Evolutionary conservation across 2,113 vertebrate species (phyloP).

Genomic region (Hyla sarda): DNA sequence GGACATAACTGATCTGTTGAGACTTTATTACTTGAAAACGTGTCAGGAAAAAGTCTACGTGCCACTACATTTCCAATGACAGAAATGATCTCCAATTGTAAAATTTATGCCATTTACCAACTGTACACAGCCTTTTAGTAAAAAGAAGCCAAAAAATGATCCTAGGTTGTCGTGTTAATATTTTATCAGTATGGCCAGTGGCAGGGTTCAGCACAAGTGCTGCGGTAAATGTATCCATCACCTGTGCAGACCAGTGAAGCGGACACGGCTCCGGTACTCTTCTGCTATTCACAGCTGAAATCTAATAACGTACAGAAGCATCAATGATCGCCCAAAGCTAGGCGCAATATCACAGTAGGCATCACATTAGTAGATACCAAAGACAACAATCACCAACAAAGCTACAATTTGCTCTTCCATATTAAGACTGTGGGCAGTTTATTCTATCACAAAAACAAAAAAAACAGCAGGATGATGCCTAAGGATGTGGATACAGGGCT

Average conservation of each 20-base stretch:
- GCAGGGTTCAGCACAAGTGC: neutral
- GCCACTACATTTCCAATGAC: no score
- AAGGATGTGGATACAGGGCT: neutral
- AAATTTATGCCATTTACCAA: no score
- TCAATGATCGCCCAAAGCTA: neutral
- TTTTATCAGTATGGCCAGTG: constrained; percentile 13
- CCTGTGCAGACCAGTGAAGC: neutral
- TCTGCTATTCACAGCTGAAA: constrained; percentile 38
- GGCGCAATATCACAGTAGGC: neutral
- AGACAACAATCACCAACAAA: neutral
- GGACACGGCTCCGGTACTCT: neutral
- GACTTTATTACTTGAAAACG: no score
- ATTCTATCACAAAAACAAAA: neutral
- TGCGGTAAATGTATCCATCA: constrained; percentile 32
- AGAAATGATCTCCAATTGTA: no score
- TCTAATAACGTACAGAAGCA: neutral
- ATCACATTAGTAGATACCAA: neutral
- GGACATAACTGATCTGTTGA: no score
- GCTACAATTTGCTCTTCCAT: neutral
- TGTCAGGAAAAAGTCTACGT: no score
- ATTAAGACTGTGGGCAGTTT: neutral
- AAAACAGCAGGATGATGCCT: neutral
- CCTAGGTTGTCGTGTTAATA: constrained; percentile 14
- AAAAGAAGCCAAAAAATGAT: neutral
- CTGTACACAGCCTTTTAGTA: no score